A percentile compares a stretch with the other conserved stretches of the same genome.
phyloP scores from a whole-genome alignment of 2,888 invertebrate species.

The Drosophila testacea region DNA sequence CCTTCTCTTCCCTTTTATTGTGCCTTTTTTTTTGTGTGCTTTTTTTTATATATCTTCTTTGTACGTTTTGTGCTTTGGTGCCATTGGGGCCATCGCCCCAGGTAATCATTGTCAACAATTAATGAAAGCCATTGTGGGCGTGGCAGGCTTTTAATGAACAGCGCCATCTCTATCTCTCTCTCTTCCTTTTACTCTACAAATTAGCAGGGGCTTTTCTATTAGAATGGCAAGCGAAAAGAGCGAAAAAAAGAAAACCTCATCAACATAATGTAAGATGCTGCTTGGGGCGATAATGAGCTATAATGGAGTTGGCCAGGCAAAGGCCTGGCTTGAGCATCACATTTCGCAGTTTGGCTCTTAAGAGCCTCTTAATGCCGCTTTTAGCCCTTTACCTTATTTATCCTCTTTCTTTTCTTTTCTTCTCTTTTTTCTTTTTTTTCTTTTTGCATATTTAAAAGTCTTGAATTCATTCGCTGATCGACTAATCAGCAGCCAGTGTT shows the following conservation, averaged over 20 bases:
- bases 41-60: not conserved
- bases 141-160: constrained; percentile 72
- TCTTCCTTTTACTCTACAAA: constrained; percentile 33
- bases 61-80: constrained; percentile 21
- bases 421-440: not conserved
- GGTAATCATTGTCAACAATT: constrained; percentile 81
- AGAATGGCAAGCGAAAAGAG: constrained; percentile 51
- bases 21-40: constrained; percentile 11
- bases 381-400: constrained; percentile 41
- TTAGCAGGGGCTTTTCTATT: constrained; percentile 72
- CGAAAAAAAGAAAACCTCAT: constrained; percentile 71
- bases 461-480: constrained; percentile 64
- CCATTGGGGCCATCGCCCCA: constrained; percentile 58
- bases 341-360: constrained; percentile 46
- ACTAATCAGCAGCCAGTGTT: constrained; percentile 64
- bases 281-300: constrained; percentile 85
- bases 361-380: constrained; percentile 68
- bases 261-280: constrained; percentile 85
- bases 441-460: constrained; percentile 74
- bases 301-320: constrained; percentile 79
- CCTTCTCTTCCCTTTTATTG: constrained; percentile 4
- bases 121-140: constrained; percentile 77
- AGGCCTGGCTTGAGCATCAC: constrained; percentile 10
- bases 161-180: constrained; percentile 23
- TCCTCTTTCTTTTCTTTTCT: constrained; percentile 6